Evolutionary conservation across 2,113 vertebrate species (phyloP).

Genomic region (Calyptomena viridis): DNA sequence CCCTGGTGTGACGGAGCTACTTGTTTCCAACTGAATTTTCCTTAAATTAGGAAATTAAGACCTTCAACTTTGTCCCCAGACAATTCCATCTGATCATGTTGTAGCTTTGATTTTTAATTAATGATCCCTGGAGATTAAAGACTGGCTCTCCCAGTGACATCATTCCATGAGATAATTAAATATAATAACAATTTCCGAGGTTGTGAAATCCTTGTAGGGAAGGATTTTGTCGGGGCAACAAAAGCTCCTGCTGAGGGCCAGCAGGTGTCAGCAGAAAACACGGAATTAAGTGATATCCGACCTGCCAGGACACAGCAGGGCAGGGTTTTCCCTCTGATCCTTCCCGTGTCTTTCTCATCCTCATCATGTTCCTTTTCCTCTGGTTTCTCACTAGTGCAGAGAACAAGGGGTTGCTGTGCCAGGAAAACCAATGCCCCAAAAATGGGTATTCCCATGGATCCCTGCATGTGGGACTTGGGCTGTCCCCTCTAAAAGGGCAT

Average conservation of each 20-base stretch:
- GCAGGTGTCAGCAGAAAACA: slow-evolving; percentile 5
- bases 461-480: neutral
- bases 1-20: neutral
- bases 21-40: neutral
- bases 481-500: neutral
- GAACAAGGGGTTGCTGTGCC: neutral
- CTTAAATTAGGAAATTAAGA: neutral
- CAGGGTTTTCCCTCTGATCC: neutral
- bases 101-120: neutral
- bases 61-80: neutral
- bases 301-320: neutral
- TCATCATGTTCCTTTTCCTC: neutral
- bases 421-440: neutral
- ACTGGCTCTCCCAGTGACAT: neutral
- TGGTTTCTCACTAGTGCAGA: neutral
- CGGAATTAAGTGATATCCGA: neutral
- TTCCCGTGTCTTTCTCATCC: slow-evolving; percentile 13
- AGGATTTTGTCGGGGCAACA: neutral
- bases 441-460: slow-evolving; percentile 19
- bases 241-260: neutral
- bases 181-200: neutral
- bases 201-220: neutral
- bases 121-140: neutral
- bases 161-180: neutral
- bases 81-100: accelerated